These are phyloP conservation scores for Pantherophis alleghaniensis DNA, from an alignment of 2,797 vertebrate genomes.

Conservation along the genomic window DNA sequence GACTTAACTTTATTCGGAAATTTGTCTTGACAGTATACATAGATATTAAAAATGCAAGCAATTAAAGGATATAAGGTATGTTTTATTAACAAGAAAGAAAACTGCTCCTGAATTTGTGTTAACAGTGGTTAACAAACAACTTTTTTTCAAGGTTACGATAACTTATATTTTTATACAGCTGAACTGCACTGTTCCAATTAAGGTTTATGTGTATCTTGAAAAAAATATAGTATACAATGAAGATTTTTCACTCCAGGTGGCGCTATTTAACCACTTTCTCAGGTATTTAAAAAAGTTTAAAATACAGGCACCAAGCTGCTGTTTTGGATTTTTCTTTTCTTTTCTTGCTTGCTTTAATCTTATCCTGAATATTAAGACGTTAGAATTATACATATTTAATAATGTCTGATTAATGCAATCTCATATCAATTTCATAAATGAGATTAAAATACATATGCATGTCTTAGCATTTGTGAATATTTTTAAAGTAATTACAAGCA, in stretches of 20 bases:
- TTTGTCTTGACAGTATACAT: not conserved
- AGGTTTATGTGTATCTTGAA: not conserved
- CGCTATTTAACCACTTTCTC: constrained; percentile 49
- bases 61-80: not conserved
- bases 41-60: not conserved
- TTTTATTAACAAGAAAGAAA: not conserved
- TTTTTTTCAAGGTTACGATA: not conserved
- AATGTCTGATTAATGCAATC: not conserved
- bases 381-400: not conserved
- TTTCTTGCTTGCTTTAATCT: not conserved
- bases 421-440: not conserved
- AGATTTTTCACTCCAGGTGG: constrained; percentile 47
- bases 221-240: not conserved
- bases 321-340: not conserved
- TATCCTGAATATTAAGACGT: not conserved
- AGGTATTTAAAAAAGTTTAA: not conserved
- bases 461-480: not conserved
- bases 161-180: not conserved
- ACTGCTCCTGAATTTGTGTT: not conserved
- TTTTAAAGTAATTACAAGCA: constrained; percentile 29
- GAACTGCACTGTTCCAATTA: not conserved
- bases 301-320: accelerated
- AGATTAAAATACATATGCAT: constrained; percentile 8
- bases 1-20: not conserved
- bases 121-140: not conserved